A percentile compares a stretch with the other conserved stretches of the same genome.
phyloP scores from a whole-genome alignment of 2,888 invertebrate species.

The Sympetrum striolatum region DNA sequence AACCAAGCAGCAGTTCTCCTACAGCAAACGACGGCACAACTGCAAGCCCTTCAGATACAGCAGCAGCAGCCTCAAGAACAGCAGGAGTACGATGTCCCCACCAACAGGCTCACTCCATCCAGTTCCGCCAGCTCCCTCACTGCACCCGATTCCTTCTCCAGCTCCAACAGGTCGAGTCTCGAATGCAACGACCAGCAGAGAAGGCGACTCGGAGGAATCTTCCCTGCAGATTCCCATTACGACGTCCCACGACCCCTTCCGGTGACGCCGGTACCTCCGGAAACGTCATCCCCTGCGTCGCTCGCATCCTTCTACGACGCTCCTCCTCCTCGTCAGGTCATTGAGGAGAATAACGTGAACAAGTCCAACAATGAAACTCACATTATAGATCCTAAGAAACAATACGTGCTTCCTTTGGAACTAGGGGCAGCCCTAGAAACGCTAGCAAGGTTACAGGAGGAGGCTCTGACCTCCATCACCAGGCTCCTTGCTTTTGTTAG shows the following conservation, averaged over 20 bases:
- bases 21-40: constrained; percentile 56
- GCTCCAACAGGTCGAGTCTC: constrained; percentile 63
- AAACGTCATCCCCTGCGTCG: not conserved
- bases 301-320: constrained; percentile 57
- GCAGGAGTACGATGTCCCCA: constrained; percentile 48
- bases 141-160: constrained; percentile 66
- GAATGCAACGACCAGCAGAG: not conserved
- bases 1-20: constrained; percentile 55
- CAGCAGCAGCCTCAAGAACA: not conserved
- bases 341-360: constrained; percentile 47
- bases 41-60: constrained; percentile 50
- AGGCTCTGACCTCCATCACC: constrained; percentile 83
- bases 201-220: constrained; percentile 56
- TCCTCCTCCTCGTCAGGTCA: constrained; percentile 53
- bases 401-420: constrained; percentile 68
- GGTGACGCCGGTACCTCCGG: not conserved
- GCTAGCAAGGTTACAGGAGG: constrained; percentile 75
- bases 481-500: constrained; percentile 74
- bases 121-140: constrained; percentile 72
- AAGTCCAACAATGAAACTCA: constrained; percentile 44
- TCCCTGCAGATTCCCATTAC: constrained; percentile 71
- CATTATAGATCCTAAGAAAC: constrained; percentile 18
- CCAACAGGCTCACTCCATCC: constrained; percentile 65
- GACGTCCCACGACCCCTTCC: constrained; percentile 65
- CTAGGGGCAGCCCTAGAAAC: constrained; percentile 78